Evolutionary conservation across 2,113 vertebrate genomes (phyloP), one percentile per base, ranked within the genome.

Genomic region (Cyrtonyx montezumae): DNA sequence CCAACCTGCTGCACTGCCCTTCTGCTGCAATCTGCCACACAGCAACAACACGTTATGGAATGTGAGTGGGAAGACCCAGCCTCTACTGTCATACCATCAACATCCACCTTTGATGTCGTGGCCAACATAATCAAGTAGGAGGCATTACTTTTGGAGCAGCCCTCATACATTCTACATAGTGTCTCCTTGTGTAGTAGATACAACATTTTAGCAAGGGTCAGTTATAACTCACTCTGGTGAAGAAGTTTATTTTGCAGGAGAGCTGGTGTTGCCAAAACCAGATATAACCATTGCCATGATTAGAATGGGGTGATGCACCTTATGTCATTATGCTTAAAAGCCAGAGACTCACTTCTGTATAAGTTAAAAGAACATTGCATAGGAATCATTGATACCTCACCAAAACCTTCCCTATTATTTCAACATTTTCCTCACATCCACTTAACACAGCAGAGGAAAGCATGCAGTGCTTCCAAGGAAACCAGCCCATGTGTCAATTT

Each of bases 151-250:
- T 23, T 23, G 14, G 13, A 51, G 25, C 23, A 51, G 49, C 49
- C 49, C 48, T 49, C 25, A 13, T 25, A n/a, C 0, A 0, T 30
- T 21, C 12, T 5, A 12, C 7, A 28, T 11, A 30, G 51, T 12
- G 58, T 36, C 28, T 71, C 32, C 55, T 43, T 11, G 15, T 25
- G 21, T n/a, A 30, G 20, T 2, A 45, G 8, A 2, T 36, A 16
- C 3, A 43, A 8, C 16, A 43, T 30, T 40, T 56, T 48, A 40
- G 70, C 1, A 37, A 49, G 30, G 76, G 36, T 2, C n/a, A 43
- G 6, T 36, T 3, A 2, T n/a, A 69, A 66, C 45, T n/a, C 55
- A 20, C 49, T 12, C 3, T 16, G 26, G 45, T 7, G 61, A 58
- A 21, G 43, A 46, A 28, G 40, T 71, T 86, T 45, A 8, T 30